A percentile compares a stretch with the other conserved stretches of the same genome.
Evolutionary conservation across 2,113 vertebrate genomes (phyloP).

Genomic region (Apistogramma diplotaenia): DNA sequence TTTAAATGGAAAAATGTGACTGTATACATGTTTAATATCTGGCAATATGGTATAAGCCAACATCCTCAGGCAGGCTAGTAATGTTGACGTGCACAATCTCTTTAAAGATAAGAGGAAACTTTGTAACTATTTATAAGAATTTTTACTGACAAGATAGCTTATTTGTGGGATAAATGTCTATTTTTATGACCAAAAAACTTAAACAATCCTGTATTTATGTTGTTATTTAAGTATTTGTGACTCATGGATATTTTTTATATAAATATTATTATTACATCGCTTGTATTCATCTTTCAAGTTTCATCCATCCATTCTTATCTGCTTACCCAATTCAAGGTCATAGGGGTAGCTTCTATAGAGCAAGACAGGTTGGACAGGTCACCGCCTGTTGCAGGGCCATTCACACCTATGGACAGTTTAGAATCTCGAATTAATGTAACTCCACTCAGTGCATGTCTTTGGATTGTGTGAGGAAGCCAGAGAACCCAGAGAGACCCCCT

Average conservation of each 20-base stretch:
- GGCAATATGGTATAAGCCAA: background rate
- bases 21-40: background rate
- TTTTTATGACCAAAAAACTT: background rate
- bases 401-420: too few species aligned
- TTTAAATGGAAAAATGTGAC: too few species aligned
- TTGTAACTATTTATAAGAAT: background rate
- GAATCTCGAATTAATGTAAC: too few species aligned
- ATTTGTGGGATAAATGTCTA: background rate
- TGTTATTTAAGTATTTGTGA: background rate
- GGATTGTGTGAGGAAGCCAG: too few species aligned
- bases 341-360: too few species aligned
- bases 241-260: background rate
- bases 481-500: too few species aligned
- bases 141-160: background rate
- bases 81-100: background rate
- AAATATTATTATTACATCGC: background rate
- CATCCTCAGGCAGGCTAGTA: background rate
- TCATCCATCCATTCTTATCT: too few species aligned
- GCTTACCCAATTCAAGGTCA: too few species aligned
- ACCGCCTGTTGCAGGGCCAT: too few species aligned
- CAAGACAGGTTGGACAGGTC: too few species aligned
- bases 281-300: background rate
- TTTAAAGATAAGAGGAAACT: background rate
- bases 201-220: background rate
- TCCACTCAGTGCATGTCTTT: too few species aligned